phyloP scores from a whole-genome alignment of 1,140 invertebrate genomes.

The Stegodyphus dumicola region DNA sequence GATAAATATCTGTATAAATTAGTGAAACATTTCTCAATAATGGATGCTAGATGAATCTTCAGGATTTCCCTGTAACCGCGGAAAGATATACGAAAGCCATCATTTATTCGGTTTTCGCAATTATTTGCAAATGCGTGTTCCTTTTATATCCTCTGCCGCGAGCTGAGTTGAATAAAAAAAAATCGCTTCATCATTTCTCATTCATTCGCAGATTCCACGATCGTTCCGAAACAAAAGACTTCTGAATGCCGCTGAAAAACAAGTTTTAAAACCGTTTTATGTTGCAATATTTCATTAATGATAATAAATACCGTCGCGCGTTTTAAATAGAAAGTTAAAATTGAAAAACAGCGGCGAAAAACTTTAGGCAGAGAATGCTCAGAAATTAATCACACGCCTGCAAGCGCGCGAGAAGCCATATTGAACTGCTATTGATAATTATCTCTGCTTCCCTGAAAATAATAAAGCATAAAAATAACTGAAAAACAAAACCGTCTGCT shows the following conservation, averaged over 20 bases:
- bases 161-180: conserved; percentile 12
- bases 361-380: conserved; percentile 26
- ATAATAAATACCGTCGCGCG: conserved; percentile 59
- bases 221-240: conserved; percentile 48
- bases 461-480: conserved; percentile 43
- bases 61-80: conserved; percentile 20
- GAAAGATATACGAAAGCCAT: conserved; percentile 59
- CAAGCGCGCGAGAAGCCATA: background rate
- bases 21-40: conserved; percentile 56
- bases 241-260: conserved; percentile 54
- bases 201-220: conserved; percentile 51
- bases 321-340: conserved; percentile 60
- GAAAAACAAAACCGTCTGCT: conserved; percentile 40
- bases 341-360: conserved; percentile 58
- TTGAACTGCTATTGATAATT: conserved; percentile 61
- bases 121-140: conserved; percentile 59
- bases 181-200: conserved; percentile 53
- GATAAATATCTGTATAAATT: conserved; percentile 59
- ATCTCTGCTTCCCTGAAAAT: conserved; percentile 40
- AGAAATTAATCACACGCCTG: conserved; percentile 41
- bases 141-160: conserved; percentile 42
- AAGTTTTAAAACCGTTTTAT: conserved; percentile 60
- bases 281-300: conserved; percentile 61
- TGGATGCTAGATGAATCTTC: conserved; percentile 47
- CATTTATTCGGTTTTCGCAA: conserved; percentile 50